Conservation (phyloP, 1,140 invertebrate genomes). For the Alviniconcha marisindica region DNA sequence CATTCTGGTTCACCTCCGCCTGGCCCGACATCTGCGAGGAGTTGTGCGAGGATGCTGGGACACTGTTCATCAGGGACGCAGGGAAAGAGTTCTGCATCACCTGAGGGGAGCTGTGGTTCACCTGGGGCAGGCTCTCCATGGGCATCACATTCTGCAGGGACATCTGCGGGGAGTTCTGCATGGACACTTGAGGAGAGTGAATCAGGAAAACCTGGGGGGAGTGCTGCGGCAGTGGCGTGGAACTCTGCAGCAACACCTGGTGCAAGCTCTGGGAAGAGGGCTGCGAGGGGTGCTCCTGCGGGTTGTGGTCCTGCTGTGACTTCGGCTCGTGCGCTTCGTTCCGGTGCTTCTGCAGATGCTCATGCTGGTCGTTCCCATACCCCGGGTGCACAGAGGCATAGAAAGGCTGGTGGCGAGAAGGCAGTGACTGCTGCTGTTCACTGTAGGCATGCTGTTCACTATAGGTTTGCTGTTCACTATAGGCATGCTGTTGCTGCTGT, state of each 20-base stretch:
- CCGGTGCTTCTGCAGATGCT: neutral
- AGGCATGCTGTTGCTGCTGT: neutral
- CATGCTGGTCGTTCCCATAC: neutral
- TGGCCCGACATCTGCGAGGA: neutral
- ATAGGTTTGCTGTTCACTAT: neutral
- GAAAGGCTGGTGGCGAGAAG: neutral
- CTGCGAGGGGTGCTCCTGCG: neutral
- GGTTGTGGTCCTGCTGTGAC: neutral
- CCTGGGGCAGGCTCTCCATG: neutral
- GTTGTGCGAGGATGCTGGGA: neutral
- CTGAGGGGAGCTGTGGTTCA: constrained; percentile 4
- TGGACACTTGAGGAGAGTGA: neutral
- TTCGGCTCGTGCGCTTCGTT: neutral
- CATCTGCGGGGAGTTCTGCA: neutral
- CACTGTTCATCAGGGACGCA: neutral
- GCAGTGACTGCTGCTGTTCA: neutral
- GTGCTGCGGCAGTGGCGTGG: neutral
- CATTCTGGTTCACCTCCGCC: neutral
- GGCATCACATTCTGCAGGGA: neutral
- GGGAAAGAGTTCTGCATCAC: neutral
- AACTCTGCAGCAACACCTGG: neutral
- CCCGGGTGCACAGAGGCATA: neutral
- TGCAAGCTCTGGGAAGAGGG: neutral
- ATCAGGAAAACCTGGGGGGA: neutral
- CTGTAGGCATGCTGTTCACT: neutral